Evolutionary conservation across 2,797 vertebrate genomes (phyloP), one percentile per base, ranked within the genome.

Genomic region (Hemibagrus guttatus): DNA sequence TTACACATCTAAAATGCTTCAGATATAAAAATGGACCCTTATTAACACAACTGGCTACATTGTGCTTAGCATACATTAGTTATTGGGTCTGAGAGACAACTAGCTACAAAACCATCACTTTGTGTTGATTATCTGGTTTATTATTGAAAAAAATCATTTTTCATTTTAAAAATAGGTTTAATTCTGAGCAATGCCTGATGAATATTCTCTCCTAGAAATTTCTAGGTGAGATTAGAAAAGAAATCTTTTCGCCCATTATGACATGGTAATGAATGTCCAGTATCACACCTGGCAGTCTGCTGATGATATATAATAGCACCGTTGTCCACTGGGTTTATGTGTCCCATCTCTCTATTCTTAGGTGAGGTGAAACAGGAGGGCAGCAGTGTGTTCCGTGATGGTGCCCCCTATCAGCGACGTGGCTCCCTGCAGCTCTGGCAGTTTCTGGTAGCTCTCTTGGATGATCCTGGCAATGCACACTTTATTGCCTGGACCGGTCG

Each of bases 401-500:
- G 98, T 0, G 95, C 96, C 0, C 97, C 97, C 0, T 99, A 98
- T 93, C 98, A 99, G 94, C 96, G 98, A 31, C 96, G 98, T 0
- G 98, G 98, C 17, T 98, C 98, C 14, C 95, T 99, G 63, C 98
- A 99, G 94, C 96, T 99, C 82, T 99, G 98, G 98, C 98, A 99
- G 89, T 99, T 99, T 90, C 95, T 99, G 35, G 98, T 95, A 91
- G 97, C 98, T 75, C 94, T 99, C 79, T 66, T 99, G 89, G 98
- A 99, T 0, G 97, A 99, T 87, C 98, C 98, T 0, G 95, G 95
- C 2, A 99, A 99, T 1, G 95, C 97, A 81, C 96, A 98, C 93
- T 99, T 98, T 95, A 99, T 99, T 71, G 97, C 98, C 83, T 99
- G 98, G 98, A 99, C 98, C 0, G 98, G 98, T 4, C 96, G 98